phyloP scores from a whole-genome alignment of 2,113 vertebrate genomes.

The Pheucticus melanocephalus region DNA sequence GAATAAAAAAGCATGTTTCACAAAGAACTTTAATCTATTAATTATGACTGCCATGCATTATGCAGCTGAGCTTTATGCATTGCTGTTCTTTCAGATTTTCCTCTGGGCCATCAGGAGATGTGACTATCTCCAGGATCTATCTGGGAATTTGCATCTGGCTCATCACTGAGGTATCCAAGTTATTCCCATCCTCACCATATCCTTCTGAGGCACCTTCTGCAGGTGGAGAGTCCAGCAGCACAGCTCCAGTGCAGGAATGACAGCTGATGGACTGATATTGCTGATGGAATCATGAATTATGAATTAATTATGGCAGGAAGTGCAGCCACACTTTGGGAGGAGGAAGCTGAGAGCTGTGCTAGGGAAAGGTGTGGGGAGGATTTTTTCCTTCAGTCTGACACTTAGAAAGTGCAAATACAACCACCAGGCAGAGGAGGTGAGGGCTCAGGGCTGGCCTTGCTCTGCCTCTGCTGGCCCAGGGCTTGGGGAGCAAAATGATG shows the following conservation, averaged over 20 bases:
- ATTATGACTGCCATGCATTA: slow-evolving; percentile 18
- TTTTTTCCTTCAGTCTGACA: not conserved
- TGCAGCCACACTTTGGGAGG: accelerated
- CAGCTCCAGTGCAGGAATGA: not conserved
- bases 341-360: not conserved
- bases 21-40: slow-evolving; percentile 42
- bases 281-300: accelerated
- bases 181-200: not conserved
- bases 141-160: not conserved
- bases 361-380: not conserved
- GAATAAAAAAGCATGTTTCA: not conserved
- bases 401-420: not conserved
- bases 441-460: not conserved
- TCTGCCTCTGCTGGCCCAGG: not conserved
- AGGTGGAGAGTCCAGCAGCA: not conserved
- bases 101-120: slow-evolving; percentile 30
- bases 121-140: not conserved
- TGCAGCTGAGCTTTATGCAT: slow-evolving; percentile 14
- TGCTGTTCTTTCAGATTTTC: slow-evolving; percentile 10
- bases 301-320: not conserved
- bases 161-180: slow-evolving; percentile 40
- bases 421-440: not conserved
- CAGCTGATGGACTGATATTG: accelerated
- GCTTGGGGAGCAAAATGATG: not conserved
- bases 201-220: not conserved